Base-by-base conservation (phyloP, 2,888 invertebrate genomes). In the Tholera decimalis region DNA sequence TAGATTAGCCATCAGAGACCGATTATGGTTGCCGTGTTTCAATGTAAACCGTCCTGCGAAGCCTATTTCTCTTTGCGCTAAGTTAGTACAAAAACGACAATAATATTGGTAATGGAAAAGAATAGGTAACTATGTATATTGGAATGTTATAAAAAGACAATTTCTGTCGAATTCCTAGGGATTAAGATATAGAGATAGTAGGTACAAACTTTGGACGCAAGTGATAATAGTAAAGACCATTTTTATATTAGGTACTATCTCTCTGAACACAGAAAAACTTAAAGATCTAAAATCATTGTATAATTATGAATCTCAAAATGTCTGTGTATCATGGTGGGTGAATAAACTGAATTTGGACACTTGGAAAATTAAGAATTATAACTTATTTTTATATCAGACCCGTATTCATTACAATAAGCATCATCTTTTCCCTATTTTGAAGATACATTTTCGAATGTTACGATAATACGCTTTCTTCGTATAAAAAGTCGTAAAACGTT, bases 61-160 rank as follows among this genome's bases (percentile, higher is more conserved):
- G 89, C 88, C 85, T 87, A 64, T n/a, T n/a, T n/a, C n/a, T 60
- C 76, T 63, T 57, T 79, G 78, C 68, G 68, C 68, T 75, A 75
- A 77, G 73, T 79, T 90, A 91, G 93, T 93, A 93, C 93, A 93
- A 93, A 93, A 66, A 82, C 47, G 83, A 83, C 92, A 92, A 92
- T 92, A 92, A 91, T 89, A 83, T 86, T 88, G 84, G 83, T 83
- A 83, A 77, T 73, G 68, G 58, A 62, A 67, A 64, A 47, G 58
- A 57, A 51, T 41, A 46, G 72, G 35, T 56, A 53, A 65, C 37
- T 49, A 43, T 61, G n/a, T 54, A 30, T 59, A 59, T 47, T 63
- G 55, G 47, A 69, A 68, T 41, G 56, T 61, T 70, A 47, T 55
- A 30, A 56, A 61, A 69, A 43, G 51, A 75, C 47, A 56, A 8